Evolutionary conservation across 2,888 invertebrate species (phyloP).

Genomic region (Pomacea canaliculata): DNA sequence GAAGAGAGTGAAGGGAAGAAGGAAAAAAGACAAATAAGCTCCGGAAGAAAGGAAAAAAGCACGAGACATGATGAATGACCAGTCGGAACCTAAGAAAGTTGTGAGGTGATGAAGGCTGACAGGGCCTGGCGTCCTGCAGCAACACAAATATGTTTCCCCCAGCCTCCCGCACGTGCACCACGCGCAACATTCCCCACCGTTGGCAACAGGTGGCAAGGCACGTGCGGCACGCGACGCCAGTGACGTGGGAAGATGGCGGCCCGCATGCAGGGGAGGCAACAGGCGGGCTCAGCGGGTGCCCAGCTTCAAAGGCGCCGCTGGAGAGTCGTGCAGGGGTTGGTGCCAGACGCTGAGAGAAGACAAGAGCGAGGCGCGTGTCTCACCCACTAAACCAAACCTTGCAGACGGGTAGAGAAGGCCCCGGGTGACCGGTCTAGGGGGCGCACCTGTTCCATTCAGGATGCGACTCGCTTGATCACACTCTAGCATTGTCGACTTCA

Average conservation of each 20-base stretch:
- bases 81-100: too few relatives aligned
- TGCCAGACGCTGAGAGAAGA: too few relatives aligned
- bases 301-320: neutral
- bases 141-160: neutral
- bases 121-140: neutral
- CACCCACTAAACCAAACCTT: too few relatives aligned
- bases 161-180: neutral
- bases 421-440: too few relatives aligned
- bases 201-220: neutral
- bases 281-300: neutral
- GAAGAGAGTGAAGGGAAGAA: too few relatives aligned
- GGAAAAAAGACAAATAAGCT: conserved; percentile 36
- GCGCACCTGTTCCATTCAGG: too few relatives aligned
- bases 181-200: neutral
- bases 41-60: conserved; percentile 26
- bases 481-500: too few relatives aligned
- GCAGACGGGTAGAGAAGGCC: too few relatives aligned
- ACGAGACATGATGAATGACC: neutral
- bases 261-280: neutral
- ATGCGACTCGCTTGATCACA: too few relatives aligned
- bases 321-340: too few relatives aligned
- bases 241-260: neutral
- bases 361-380: too few relatives aligned
- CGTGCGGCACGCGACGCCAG: neutral
- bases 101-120: neutral